These are phyloP conservation scores for Tarsius wallacei DNA, from an alignment of 2,797 vertebrate species.

Conservation along the genomic window DNA sequence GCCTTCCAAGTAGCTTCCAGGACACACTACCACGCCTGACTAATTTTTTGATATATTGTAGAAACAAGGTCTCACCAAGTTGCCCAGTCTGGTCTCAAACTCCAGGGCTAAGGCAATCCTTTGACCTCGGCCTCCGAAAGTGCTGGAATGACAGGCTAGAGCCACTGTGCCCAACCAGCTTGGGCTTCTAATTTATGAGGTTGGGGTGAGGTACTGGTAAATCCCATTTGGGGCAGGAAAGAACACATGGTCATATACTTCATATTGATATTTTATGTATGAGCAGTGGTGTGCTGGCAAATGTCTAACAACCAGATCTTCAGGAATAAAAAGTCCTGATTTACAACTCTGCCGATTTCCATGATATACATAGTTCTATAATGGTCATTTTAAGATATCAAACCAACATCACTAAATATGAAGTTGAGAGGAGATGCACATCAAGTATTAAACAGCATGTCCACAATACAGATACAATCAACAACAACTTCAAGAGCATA, in stretches of 20 bases:
- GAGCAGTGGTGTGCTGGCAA: neutral
- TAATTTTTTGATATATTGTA: too few relatives aligned
- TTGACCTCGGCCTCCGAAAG: too few relatives aligned
- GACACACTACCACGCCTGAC: too few relatives aligned
- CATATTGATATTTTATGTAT: neutral
- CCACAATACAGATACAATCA: neutral
- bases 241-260: neutral
- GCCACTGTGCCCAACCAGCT: neutral
- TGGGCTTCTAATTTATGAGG: neutral
- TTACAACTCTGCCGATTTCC: neutral
- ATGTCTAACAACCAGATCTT: neutral
- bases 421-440: neutral
- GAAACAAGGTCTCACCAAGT: too few relatives aligned
- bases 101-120: too few relatives aligned
- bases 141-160: too few relatives aligned
- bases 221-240: neutral
- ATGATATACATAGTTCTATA: neutral
- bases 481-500: neutral
- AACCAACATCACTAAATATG: neutral
- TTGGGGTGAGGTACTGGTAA: neutral
- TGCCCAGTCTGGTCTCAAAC: too few relatives aligned
- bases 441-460: neutral
- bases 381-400: neutral
- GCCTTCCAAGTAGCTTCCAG: too few relatives aligned
- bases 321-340: neutral